Evolutionary conservation across 2,888 invertebrate genomes (phyloP), one percentile per base, ranked within the genome.

Genomic region (Margaritifera margaritifera): DNA sequence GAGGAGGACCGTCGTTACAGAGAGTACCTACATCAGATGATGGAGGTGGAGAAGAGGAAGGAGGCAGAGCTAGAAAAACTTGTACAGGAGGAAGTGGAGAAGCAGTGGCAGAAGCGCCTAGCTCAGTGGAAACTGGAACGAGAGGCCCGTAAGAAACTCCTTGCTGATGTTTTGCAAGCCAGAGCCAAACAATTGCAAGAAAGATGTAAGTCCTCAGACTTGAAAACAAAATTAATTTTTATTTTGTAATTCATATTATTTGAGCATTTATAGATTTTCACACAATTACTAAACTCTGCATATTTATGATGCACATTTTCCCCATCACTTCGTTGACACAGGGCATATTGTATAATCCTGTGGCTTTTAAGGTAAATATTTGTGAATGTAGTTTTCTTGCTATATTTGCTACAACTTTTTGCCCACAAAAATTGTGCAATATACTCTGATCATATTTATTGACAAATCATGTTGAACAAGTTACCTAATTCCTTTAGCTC

Each of bases 71-170:
- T 89, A 22, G 89, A 90, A 68, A 69, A 71, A 6, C 74, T 89
- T 62, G 84, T 87, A 58, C 83, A 88, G 55, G 79, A 77, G 54
- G 89, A 90, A 72, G 84, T 88, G 42, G 88, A 89, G 78, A 84
- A 87, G 63, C 85, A 83, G 76, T 89, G 89, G 89, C 87, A 89
- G 81, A 89, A 87, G 75, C 84, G 87, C 55, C 75, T 88, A 6
- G 81, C 82, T 15, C 86, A 86, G 63, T 89, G 89, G 89, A 71
- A 78, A 58, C 77, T 82, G 59, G 89, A 90, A 74, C 77, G 85
- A 51, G 74, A 85, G 66, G 88, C 88, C 15, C 77, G 89, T 25
- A 82, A 87, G 73, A 84, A 85, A 62, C 81, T 89, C 53, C 73
- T 90, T 62, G 79, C 85, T 57, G 86, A 89, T 60, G 88, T 89